A percentile compares a stretch with the other conserved stretches of the same genome.
phyloP scores from a whole-genome alignment of 1,140 invertebrate species.

The Sogatella furcifera region DNA sequence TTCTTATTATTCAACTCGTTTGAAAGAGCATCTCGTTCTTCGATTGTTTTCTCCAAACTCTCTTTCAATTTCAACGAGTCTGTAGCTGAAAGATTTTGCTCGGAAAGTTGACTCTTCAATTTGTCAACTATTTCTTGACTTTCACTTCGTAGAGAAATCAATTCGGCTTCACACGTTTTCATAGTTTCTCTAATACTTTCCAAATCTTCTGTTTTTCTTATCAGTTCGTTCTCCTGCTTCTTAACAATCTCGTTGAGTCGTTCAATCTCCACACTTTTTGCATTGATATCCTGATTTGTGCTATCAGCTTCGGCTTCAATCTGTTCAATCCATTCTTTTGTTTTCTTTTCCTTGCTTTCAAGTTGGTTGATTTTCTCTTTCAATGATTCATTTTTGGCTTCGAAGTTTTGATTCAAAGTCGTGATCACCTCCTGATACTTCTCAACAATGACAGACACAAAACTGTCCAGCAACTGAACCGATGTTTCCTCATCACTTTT shows the following conservation, averaged over 20 bases:
- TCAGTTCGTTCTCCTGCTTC: neutral
- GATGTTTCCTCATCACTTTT: neutral
- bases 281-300: neutral
- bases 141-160: neutral
- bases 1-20: too few relatives aligned
- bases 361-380: neutral
- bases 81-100: too few relatives aligned
- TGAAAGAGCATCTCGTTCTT: too few relatives aligned
- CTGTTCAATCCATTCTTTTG: neutral
- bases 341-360: neutral
- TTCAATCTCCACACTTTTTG: neutral
- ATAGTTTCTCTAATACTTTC: neutral
- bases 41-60: too few relatives aligned
- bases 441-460: neutral
- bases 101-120: too few relatives aligned
- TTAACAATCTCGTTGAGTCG: neutral
- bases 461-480: neutral
- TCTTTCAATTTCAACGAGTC: too few relatives aligned
- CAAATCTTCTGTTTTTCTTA: neutral
- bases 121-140: neutral
- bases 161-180: neutral
- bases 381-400: neutral
- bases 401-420: neutral
- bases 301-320: neutral
- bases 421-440: neutral